phyloP scores from a whole-genome alignment of 2,888 invertebrate genomes.

The Caenorhabditis angaria region DNA sequence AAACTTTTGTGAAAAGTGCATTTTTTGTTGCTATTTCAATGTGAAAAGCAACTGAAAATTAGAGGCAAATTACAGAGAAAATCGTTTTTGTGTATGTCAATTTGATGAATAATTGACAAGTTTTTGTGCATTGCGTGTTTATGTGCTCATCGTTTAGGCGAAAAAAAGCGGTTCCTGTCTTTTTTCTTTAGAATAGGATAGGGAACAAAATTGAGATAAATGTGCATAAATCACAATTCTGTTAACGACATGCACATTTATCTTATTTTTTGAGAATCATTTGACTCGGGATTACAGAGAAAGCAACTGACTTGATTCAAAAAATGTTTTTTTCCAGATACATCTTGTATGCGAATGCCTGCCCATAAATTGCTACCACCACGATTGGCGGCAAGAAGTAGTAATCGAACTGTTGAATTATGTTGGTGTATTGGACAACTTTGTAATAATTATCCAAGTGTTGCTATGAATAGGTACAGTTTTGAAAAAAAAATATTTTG shows the following conservation, averaged over 20 bases:
- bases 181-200: no score
- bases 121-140: no score
- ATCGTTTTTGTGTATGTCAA: no score
- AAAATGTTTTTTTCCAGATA: slow-evolving; percentile 31
- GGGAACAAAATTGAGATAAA: neutral
- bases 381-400: slow-evolving; percentile 59
- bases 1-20: neutral
- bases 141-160: no score
- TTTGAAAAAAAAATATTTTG: neutral
- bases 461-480: slow-evolving; percentile 45
- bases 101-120: no score
- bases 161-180: no score
- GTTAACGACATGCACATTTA: neutral
- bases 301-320: neutral
- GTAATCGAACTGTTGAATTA: slow-evolving; percentile 66
- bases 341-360: slow-evolving; percentile 56
- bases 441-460: slow-evolving; percentile 69
- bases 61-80: no score
- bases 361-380: slow-evolving; percentile 63
- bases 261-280: neutral
- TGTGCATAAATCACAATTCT: neutral
- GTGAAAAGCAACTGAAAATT: neutral
- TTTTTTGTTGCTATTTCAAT: neutral
- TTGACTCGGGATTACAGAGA: neutral
- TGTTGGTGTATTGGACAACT: slow-evolving; percentile 69